phyloP scores from a whole-genome alignment of 2,888 invertebrate genomes.

The Aleiodes alternator region DNA sequence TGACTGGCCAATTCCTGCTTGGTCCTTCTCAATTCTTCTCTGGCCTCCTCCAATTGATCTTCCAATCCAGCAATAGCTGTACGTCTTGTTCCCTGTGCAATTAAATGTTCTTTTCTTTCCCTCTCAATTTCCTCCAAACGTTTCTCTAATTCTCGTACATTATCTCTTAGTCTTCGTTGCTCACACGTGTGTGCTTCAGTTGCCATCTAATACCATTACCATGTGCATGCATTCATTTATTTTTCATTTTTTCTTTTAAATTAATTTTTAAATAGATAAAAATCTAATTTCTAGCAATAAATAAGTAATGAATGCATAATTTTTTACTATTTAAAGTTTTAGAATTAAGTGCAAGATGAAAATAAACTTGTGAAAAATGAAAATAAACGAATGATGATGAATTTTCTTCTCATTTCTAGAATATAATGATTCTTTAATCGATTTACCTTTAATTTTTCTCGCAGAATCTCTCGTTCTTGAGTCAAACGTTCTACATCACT shows the following conservation, averaged over 20 bases:
- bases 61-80: conserved; percentile 78
- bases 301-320: neutral
- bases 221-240: conserved; percentile 19
- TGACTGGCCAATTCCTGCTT: conserved; percentile 78
- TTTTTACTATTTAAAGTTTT: neutral
- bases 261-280: neutral
- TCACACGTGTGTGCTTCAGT: conserved; percentile 76
- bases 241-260: neutral
- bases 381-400: conserved; percentile 8
- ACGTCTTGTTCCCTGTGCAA: conserved; percentile 76
- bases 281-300: conserved; percentile 1
- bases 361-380: neutral
- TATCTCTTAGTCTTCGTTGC: conserved; percentile 76
- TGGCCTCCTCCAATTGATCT: conserved; percentile 77
- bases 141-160: conserved; percentile 76
- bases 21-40: conserved; percentile 76
- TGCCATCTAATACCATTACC: conserved; percentile 64
- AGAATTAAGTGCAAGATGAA: neutral
- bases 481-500: conserved; percentile 79
- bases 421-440: too few species aligned
- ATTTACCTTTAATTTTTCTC: conserved; percentile 78
- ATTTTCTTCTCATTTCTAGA: too few species aligned
- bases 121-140: conserved; percentile 77
- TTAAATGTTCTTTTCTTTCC: conserved; percentile 77
- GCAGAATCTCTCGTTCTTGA: conserved; percentile 79